Evolutionary conservation across 2,888 invertebrate genomes (phyloP).

Genomic region (Callyntrura sp.): DNA sequence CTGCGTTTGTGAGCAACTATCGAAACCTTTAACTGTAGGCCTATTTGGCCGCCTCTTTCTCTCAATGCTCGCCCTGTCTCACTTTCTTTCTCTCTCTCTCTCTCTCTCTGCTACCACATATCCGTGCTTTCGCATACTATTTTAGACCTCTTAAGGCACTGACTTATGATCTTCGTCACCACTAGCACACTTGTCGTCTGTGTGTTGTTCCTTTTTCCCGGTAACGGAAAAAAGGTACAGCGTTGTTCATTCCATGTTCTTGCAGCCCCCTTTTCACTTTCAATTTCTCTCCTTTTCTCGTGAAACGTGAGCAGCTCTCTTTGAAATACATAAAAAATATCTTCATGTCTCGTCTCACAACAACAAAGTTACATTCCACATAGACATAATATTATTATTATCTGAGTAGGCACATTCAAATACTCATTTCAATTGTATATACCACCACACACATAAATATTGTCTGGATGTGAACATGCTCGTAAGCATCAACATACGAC

Average conservation of each 20-base stretch:
- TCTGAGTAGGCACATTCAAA: conserved; percentile 57
- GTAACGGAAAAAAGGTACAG: conserved; percentile 28
- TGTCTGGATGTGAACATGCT: conserved; percentile 35
- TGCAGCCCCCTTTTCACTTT: conserved; percentile 31
- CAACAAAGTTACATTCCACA: conserved; percentile 75
- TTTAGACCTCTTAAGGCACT: conserved; percentile 63
- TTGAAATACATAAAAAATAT: conserved; percentile 74
- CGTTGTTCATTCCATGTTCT: conserved; percentile 40
- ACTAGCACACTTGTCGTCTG: conserved; percentile 49
- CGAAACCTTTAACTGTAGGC: conserved; percentile 19
- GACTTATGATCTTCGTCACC: conserved; percentile 70
- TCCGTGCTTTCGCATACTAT: conserved; percentile 38
- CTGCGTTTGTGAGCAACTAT: conserved; percentile 29
- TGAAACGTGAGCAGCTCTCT: conserved; percentile 68
- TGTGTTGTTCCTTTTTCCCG: conserved; percentile 37
- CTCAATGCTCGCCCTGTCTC: no score
- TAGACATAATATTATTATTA: conserved; percentile 74
- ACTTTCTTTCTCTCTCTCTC: no score
- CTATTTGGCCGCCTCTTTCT: conserved; percentile 16
- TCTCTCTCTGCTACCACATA: background rate
- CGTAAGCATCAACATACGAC: conserved; percentile 5
- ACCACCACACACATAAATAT: background rate
- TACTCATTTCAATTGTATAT: conserved; percentile 39
- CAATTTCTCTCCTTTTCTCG: conserved; percentile 46
- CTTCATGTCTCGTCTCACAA: conserved; percentile 71